Evolutionary conservation across 92 coral and sea anemone species (phyloP), one percentile per base, ranked within the genome.

Genomic region (Anthopleura xanthogrammica): DNA sequence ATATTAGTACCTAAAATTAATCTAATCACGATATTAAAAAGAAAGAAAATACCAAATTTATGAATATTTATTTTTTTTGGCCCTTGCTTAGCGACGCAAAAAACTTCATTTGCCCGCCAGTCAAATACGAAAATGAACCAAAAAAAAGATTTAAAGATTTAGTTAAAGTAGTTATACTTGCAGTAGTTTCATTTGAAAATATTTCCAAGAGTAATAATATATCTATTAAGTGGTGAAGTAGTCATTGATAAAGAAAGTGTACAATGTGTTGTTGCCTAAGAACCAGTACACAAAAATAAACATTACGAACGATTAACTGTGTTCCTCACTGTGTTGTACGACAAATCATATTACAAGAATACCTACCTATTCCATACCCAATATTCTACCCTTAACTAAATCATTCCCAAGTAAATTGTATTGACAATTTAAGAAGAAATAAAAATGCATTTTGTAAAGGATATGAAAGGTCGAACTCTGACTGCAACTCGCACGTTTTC

Each of bases 381-480:
- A 10, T n/a, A 29, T 68, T 29, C 74, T 68, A 23, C 74, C 42
- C 16, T 36, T 9, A 68, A 68, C 41, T 36, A 36, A 68, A 68
- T 36, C 2, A 23, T 68, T 8, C 40, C 17, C 17, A 68, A 68
- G 5, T 23, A 68, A 68, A 68, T 9, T 24, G 36, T 68, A 29
- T 68, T 29, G 4, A 12, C 10, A 29, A 68, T 52, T 4, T 12
- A 9, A 42, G 52, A 57, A 55, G 17, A 76, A 11, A n/a, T 43
- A 40, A 60, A 2, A 29, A 64, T 50, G 14, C n/a, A 7, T 20
- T 24, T 41, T 29, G 80, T 42, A 90, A 90, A 95, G 98, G 98
- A 95, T 95, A 95, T 93, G 77, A 95, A 95, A 85, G 98, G 98
- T 74, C 98, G 89, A 41, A 95, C 98, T 24, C 98, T 91, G 41